Evolutionary conservation across 2,797 vertebrate species (phyloP).

Genomic region (Sylvia borin): DNA sequence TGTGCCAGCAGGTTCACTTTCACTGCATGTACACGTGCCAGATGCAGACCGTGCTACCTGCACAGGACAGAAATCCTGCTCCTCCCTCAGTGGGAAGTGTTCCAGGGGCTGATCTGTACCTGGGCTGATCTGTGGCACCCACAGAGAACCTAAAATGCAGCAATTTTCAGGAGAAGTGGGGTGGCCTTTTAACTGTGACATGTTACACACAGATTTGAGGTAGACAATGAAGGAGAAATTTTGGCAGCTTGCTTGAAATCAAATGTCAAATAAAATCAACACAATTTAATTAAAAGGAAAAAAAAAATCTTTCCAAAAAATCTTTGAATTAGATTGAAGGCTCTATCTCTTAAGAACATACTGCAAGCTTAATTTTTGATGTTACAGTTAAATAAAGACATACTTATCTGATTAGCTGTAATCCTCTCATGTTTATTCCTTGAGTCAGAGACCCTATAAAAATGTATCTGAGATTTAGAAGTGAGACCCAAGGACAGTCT

Average conservation of each 20-base stretch:
- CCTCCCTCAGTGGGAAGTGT: background rate
- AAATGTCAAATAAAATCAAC: conserved; percentile 47
- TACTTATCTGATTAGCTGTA: conserved; percentile 46
- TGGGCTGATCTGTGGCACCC: background rate
- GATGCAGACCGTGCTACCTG: background rate
- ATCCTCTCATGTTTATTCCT: conserved; percentile 62
- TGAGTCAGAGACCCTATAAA: conserved; percentile 17
- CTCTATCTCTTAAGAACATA: conserved; percentile 62
- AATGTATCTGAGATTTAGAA: conserved; percentile 27
- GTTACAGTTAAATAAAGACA: conserved; percentile 52
- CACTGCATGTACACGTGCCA: accelerated
- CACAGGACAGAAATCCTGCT: background rate
- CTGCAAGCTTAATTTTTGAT: conserved; percentile 48
- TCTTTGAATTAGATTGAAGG: conserved; percentile 33
- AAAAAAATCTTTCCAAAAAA: conserved; percentile 5
- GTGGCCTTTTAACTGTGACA: background rate
- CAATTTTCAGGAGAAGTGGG: background rate
- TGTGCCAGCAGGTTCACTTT: background rate
- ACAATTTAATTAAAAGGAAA: background rate
- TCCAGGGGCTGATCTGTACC: background rate
- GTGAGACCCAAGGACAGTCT: conserved; percentile 14
- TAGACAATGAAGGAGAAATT: background rate
- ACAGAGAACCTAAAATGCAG: background rate
- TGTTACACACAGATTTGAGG: background rate
- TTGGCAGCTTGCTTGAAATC: background rate